These are phyloP conservation scores for Platyrinchus mystaceus DNA, from an alignment of 2,797 vertebrate species.

Conservation along the genomic window DNA sequence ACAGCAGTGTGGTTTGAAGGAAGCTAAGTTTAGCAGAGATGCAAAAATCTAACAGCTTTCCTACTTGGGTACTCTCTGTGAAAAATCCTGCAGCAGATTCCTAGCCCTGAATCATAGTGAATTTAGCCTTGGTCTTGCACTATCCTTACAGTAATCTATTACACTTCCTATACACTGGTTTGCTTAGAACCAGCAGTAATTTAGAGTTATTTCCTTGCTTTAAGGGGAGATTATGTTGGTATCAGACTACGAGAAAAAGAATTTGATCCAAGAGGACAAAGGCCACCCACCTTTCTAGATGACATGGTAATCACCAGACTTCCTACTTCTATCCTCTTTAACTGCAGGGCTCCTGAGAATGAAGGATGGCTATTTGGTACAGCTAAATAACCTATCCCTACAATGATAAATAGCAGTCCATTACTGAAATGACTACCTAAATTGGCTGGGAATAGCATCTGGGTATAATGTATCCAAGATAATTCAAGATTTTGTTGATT, in stretches of 20 bases:
- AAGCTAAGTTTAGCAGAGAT: not conserved
- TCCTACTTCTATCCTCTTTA: not conserved
- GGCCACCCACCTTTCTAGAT: constrained; percentile 78
- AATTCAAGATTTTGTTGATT: not conserved
- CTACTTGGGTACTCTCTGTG: not conserved
- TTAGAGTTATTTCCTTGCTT: constrained; percentile 59
- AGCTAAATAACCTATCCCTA: not conserved
- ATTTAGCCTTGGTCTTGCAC: not conserved
- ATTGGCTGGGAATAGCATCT: not conserved
- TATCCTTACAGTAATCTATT: not conserved
- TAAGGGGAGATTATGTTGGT: constrained; percentile 85
- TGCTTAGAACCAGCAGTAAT: not conserved
- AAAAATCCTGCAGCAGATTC: not conserved
- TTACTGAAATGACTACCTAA: not conserved
- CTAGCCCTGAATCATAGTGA: not conserved
- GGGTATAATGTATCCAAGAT: not conserved
- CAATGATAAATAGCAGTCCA: not conserved
- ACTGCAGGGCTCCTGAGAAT: not conserved
- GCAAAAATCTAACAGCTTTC: not conserved
- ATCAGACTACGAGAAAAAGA: constrained; percentile 83
- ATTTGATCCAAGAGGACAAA: constrained; percentile 87
- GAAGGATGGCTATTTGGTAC: not conserved
- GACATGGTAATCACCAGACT: constrained; percentile 80
- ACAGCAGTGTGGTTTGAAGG: not conserved
- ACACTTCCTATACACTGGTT: not conserved